Conservation (phyloP, 2,888 invertebrate species). For the Keiferia lycopersicella region DNA sequence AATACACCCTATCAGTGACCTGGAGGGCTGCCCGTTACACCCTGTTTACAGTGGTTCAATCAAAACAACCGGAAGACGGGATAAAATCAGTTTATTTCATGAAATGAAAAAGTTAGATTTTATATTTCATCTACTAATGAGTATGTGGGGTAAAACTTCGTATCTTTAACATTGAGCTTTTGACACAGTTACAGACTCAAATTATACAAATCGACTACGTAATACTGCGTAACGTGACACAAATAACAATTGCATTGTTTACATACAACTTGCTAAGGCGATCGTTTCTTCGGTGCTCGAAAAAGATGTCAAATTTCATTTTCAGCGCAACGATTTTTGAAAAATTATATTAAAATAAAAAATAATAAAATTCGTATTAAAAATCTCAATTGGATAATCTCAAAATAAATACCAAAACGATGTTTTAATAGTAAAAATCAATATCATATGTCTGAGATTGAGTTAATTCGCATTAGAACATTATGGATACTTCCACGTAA, state of each 20-base stretch:
- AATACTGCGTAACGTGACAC: conserved; percentile 61
- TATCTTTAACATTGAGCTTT: conserved; percentile 69
- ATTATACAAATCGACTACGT: conserved; percentile 55
- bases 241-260: conserved; percentile 42
- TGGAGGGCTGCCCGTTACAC: too few species aligned
- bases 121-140: conserved; percentile 29
- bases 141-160: conserved; percentile 37
- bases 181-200: conserved; percentile 64
- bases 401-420: neutral
- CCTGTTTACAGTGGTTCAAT: conserved; percentile 20
- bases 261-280: conserved; percentile 36
- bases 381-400: neutral
- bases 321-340: neutral
- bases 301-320: conserved; percentile 13
- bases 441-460: neutral
- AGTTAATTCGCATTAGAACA: too few species aligned
- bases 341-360: neutral
- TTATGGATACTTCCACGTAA: too few species aligned
- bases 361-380: neutral
- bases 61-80: conserved; percentile 34
- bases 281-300: neutral
- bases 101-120: conserved; percentile 25
- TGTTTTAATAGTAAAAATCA: neutral
- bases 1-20: too few species aligned
- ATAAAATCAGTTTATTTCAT: conserved; percentile 25